phyloP scores from a whole-genome alignment of 2,888 invertebrate species.

The Rhogogaster chlorosoma region DNA sequence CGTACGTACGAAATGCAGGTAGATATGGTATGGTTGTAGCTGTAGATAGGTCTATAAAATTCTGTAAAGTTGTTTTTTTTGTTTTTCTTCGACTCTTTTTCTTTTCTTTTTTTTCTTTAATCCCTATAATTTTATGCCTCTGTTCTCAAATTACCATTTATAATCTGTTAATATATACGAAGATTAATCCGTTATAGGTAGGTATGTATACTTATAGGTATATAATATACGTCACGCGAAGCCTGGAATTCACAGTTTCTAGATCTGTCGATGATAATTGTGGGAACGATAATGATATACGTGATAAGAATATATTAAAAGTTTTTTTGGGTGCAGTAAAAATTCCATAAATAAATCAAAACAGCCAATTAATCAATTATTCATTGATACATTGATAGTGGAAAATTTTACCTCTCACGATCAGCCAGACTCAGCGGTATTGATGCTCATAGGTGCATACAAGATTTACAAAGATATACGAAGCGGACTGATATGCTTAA shows the following conservation, averaged over 20 bases:
- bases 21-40: neutral
- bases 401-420: too few species aligned
- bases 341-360: neutral
- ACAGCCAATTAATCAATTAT: neutral
- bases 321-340: neutral
- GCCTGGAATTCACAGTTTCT: slow-evolving; percentile 32
- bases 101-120: neutral
- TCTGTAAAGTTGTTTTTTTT: neutral
- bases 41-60: neutral
- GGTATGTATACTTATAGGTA: too few species aligned
- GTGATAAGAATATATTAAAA: neutral
- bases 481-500: too few species aligned
- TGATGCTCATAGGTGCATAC: too few species aligned
- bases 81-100: too few species aligned
- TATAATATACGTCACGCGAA: neutral
- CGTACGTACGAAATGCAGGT: neutral
- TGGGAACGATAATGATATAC: neutral
- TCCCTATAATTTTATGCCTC: slow-evolving; percentile 1
- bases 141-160: slow-evolving; percentile 14
- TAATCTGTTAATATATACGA: slow-evolving; percentile 10
- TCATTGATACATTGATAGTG: too few species aligned
- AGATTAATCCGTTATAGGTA: slow-evolving; percentile 45
- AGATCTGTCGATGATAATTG: neutral
- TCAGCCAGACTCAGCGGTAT: too few species aligned
- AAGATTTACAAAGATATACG: too few species aligned